Base-by-base conservation (phyloP, 1,140 invertebrate genomes). In the Drosophila rufa region DNA sequence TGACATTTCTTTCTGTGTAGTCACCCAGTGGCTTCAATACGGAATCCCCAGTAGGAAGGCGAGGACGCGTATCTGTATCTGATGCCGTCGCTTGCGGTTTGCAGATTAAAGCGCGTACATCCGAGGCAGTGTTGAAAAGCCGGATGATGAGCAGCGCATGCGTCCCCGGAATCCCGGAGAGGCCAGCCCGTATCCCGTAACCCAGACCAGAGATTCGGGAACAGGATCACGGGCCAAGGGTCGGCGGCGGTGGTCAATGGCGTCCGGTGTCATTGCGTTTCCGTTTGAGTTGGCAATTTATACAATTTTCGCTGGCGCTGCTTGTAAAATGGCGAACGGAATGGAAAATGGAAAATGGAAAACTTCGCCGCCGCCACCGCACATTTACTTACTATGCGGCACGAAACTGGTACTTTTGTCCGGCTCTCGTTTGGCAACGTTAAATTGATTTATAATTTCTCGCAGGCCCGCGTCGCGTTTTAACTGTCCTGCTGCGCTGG, bases 371-470 rank as follows among this genome's bases (percentile, higher is more conserved):
- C 61, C 60, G 75, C 73, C 73, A 67, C 83, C 79, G 83, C 83
- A 82, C 69, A 85, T 86, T 85, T 86, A 86, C 82, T 85, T 85
- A 79, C 80, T 79, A 56, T 75, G 59, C 47, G 74, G 48, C 74
- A 27, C 47, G 55, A 27, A 22, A 17, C 68, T 81, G 74, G 58
- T 56, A 81, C 82, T 81, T 74, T 85, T 81, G 65, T 66, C 60
- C 62, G 69, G 68, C 61, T 70, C 62, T 36, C 58, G 67, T 57
- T 65, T 64, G 79, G 77, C 70, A 66, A 84, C 73, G 85, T 85
- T 90, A 81, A 89, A 89, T 89, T 89, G 84, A 89, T 90, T 89
- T 89, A 89, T 89, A 89, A 89, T 89, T 89, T 89, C 80, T 71
- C 73, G 55, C 81, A 59, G 60, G 46, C 66, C 70, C 25, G 62